These are phyloP conservation scores for Crepidodera aurea DNA, from an alignment of 2,888 invertebrate species.

Conservation along the genomic window DNA sequence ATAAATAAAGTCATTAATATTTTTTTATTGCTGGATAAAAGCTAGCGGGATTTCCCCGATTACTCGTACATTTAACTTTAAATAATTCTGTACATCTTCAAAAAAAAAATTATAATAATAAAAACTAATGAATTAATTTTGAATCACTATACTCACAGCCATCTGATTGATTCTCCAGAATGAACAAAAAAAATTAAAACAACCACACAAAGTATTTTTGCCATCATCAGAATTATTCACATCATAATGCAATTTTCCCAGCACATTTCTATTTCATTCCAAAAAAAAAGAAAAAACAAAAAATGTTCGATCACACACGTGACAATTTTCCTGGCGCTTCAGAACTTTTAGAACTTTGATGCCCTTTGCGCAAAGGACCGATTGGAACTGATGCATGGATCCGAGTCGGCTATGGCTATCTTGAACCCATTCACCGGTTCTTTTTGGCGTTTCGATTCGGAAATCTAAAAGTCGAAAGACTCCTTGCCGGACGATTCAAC, in stretches of 20 bases:
- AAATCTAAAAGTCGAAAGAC: slow-evolving; percentile 24
- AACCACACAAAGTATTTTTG: slow-evolving; percentile 24
- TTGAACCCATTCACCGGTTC: slow-evolving; percentile 25
- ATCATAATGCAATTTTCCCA: slow-evolving; percentile 2
- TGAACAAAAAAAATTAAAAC: slow-evolving; percentile 38
- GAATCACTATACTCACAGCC: slow-evolving; percentile 55
- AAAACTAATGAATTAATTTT: no score
- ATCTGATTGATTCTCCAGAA: slow-evolving; percentile 48
- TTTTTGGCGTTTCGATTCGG: slow-evolving; percentile 24
- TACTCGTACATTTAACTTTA: no score
- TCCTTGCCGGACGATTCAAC: slow-evolving; percentile 13
- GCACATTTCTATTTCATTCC: background rate
- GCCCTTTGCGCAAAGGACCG: slow-evolving; percentile 26
- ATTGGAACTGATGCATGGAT: slow-evolving; percentile 24
- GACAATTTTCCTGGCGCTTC: background rate
- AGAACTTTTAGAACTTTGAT: slow-evolving; percentile 3
- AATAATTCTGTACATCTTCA: no score
- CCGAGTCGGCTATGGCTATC: slow-evolving; percentile 3
- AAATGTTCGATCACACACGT: slow-evolving; percentile 1
- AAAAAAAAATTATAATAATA: no score
- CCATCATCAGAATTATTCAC: background rate
- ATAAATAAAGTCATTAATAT: no score
- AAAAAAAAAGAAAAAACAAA: background rate
- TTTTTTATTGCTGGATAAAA: no score
- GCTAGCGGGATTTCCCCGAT: no score